Percentiles rank a stretch among this genome's conserved stretches.
Evolutionary conservation across 2,797 vertebrate genomes (phyloP).

Genomic region (Aselliscus stoliczkanus): DNA sequence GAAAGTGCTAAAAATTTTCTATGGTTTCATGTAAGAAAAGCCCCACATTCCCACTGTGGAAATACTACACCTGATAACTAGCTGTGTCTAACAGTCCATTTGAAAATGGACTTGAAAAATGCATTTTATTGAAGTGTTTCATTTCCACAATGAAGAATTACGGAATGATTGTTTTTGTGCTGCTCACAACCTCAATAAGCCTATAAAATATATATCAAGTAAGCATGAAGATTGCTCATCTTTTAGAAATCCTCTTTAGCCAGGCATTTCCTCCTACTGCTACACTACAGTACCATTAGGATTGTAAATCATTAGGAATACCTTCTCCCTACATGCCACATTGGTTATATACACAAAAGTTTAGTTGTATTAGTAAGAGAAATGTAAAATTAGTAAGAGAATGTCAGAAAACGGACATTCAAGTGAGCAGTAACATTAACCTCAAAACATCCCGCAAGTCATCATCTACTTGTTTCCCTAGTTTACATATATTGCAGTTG

Average conservation of each 20-base stretch:
- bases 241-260: background rate
- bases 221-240: background rate
- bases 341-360: slow-evolving; percentile 14
- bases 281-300: background rate
- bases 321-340: slow-evolving; percentile 42
- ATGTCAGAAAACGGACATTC: slow-evolving; percentile 69
- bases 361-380: slow-evolving; percentile 23
- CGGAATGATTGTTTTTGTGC: slow-evolving; percentile 45
- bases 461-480: slow-evolving; percentile 11
- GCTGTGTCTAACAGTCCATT: background rate
- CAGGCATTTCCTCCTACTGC: background rate
- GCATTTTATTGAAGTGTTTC: slow-evolving; percentile 54
- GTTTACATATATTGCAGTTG: slow-evolving; percentile 39
- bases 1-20: background rate
- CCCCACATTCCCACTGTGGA: background rate
- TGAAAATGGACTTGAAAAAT: slow-evolving; percentile 51
- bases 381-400: too few relatives aligned
- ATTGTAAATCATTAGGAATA: slow-evolving; percentile 20
- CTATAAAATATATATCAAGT: slow-evolving; percentile 21
- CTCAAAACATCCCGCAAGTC: slow-evolving; percentile 7
- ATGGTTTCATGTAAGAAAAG: background rate
- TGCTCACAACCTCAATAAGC: background rate
- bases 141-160: slow-evolving; percentile 26
- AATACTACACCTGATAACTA: background rate
- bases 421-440: slow-evolving; percentile 38